phyloP scores from a whole-genome alignment of 2,888 invertebrate species.

The Rutpela maculata region DNA sequence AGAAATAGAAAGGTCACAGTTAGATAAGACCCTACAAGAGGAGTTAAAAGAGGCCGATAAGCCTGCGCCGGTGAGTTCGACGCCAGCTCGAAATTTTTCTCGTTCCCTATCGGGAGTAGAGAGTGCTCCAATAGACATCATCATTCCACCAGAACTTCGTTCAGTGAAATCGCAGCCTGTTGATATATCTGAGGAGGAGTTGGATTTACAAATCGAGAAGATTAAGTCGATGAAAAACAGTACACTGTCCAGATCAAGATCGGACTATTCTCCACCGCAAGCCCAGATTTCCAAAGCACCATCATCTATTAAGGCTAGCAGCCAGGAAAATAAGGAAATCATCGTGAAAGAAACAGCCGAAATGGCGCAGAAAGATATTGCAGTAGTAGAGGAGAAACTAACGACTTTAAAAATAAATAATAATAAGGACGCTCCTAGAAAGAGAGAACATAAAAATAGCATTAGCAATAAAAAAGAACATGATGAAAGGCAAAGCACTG shows the following conservation, averaged over 20 bases:
- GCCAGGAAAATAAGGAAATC: constrained; percentile 36
- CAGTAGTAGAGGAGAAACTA: constrained; percentile 62
- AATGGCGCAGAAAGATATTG: constrained; percentile 60
- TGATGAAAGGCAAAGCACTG: constrained; percentile 70
- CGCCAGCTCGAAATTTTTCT: constrained; percentile 27
- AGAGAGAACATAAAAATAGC: constrained; percentile 38
- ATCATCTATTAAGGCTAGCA: constrained; percentile 41
- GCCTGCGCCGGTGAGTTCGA: neutral
- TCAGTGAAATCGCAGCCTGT: constrained; percentile 75
- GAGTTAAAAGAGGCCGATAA: constrained; percentile 73
- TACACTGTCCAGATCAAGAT: constrained; percentile 42
- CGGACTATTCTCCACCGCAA: constrained; percentile 41
- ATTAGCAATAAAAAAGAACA: constrained; percentile 37
- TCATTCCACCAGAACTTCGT: constrained; percentile 69
- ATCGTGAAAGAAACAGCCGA: constrained; percentile 41
- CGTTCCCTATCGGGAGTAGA: constrained; percentile 77
- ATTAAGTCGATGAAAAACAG: constrained; percentile 76
- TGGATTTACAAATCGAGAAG: constrained; percentile 82
- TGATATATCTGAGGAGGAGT: constrained; percentile 80
- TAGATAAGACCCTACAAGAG: constrained; percentile 70
- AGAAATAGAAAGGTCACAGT: constrained; percentile 42
- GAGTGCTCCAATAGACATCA: constrained; percentile 83
- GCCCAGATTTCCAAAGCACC: constrained; percentile 46
- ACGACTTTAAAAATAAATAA: constrained; percentile 52
- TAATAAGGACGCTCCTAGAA: constrained; percentile 40